Base-by-base conservation (phyloP, 2,888 invertebrate species). In the Ennomos quercinarius region DNA sequence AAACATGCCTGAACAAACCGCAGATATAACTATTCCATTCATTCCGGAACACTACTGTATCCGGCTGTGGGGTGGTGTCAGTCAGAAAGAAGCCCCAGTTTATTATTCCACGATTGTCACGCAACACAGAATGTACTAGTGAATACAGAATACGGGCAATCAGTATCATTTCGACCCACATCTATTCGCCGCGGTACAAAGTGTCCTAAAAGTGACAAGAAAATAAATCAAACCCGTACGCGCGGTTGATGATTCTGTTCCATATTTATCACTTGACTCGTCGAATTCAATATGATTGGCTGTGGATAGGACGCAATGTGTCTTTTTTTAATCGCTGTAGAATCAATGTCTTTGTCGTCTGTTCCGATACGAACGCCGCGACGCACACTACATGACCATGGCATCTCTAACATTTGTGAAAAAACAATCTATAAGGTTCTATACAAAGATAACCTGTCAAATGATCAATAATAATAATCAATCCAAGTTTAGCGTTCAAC, bases 81-180 rank as follows among this genome's bases (percentile, higher is more conserved):
- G 52, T 53, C 47, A 12, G 50, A 50, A 35, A 41, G 50, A 50
- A 50, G 39, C 27, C 42, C 36, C 43, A 9, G 41, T 47, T 58
- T 50, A 9, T 46, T 43, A 60, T 50, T 54, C 60, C 42, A 37
- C 41, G n/a, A 10, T 37, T 17, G 54, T 50, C 60, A 51, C 54
- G 54, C 41, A 40, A 53, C 12, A 10, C 27, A 38, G 34, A 43
- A 43, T 48, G 39, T 35, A 13, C 34, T 34, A 27, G 37, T 9
- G 50, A 12, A 50, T 46, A 55, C 38, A 38, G 42, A 46, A 46
- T 47, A 42, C 34, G 17, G 45, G 11, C 27, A 46, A 60, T 54
- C 54, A 59, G 49, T 50, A 44, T 46, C 34, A 36, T 9, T 11
- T 36, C 36, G 36, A 47, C 34, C 44, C 11, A 40, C 12, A 35